Base-by-base conservation (phyloP, 2,113 vertebrate species). In the Cyprinodon variegatus region DNA sequence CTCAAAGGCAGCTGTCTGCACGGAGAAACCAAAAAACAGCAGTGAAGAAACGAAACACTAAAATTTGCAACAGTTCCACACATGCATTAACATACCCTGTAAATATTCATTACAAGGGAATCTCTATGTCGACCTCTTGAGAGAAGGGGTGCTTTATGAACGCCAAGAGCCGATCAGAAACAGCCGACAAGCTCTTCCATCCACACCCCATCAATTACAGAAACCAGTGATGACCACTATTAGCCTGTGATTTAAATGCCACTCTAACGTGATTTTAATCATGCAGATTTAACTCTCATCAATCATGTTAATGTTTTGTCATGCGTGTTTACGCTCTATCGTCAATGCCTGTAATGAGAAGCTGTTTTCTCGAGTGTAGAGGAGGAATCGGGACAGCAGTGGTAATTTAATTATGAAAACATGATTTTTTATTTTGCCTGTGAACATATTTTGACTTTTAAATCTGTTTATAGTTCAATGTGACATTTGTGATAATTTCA, bases 31-130 rank as follows among this genome's bases (percentile, higher is more conserved):
- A 14, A 66, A 62, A n/a, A 81, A 84, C 70, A 86, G 70, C 65
- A 77, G 15, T 4, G 41, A 79, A 64, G 40, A 82, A 87, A 79
- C 64, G 36, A 40, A 81, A 81, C 78, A 72, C 69, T 64, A 66
- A 69, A 78, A 79, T 74, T 20, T n/a, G 41, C 57, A 70, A 68
- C 72, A 78, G 75, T 86, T 73, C 36, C 69, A 79, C 38, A 13
- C 50, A 74, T 45, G 3, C 70, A 92, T 90, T 88, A 82, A 79
- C 86, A 91, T 90, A 74, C 14, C 39, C n/a, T 40, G 37, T 85
- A 81, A 89, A 89, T 93, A 93, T 93, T 89, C 87, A 93, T 78
- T 88, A 0, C 63, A 41, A 73, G 87, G 83, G 86, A 86, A 74
- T 89, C 79, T 63, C 68, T 41, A 0, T 48, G 57, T 68, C 48